These are phyloP conservation scores for Ispidina lecontei DNA, from an alignment of 2,797 vertebrate species.

Conservation along the genomic window DNA sequence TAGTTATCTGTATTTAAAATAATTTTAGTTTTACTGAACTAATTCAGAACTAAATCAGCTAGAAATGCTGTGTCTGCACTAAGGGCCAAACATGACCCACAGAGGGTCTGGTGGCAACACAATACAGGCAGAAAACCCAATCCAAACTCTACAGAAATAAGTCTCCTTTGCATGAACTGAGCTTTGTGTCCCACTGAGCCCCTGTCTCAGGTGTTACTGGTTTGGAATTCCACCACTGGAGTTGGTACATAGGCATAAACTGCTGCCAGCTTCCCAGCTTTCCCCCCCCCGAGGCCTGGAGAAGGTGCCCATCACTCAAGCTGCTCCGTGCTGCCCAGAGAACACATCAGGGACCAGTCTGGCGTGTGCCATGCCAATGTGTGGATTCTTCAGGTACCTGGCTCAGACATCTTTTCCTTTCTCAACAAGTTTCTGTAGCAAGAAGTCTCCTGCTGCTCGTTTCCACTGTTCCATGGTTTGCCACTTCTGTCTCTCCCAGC, in stretches of 20 bases:
- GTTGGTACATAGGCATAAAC: neutral
- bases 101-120: neutral
- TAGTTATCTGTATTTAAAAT: neutral
- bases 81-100: neutral
- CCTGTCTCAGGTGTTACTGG: neutral
- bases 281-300: neutral
- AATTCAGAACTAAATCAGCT: neutral
- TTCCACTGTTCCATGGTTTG: neutral
- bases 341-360: neutral
- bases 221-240: neutral
- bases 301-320: neutral
- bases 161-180: neutral
- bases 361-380: fast-evolving
- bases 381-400: neutral
- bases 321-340: neutral
- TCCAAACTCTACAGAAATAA: neutral
- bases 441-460: neutral
- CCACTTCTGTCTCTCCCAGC: neutral
- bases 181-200: neutral
- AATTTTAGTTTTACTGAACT: neutral
- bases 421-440: neutral
- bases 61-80: neutral
- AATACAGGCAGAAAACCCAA: neutral
- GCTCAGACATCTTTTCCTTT: neutral
- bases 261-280: neutral